phyloP scores from a whole-genome alignment of 1,140 invertebrate species.

The Cyclargus thomasi region DNA sequence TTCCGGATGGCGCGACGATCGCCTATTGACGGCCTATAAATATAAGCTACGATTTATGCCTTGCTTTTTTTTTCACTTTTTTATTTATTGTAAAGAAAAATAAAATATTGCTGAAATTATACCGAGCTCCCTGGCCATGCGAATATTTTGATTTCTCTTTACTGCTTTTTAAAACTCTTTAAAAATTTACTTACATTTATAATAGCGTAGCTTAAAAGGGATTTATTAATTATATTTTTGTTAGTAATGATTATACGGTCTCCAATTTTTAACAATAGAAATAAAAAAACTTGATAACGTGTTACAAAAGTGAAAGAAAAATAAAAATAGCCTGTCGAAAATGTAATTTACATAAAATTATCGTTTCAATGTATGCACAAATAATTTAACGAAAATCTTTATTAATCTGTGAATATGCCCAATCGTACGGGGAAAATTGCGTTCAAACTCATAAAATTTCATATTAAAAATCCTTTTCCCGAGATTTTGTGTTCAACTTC shows the following conservation, averaged over 20 bases:
- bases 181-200: too few relatives aligned
- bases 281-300: background rate
- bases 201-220: too few relatives aligned
- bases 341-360: slow-evolving; percentile 1
- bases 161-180: too few relatives aligned
- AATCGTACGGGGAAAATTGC: background rate
- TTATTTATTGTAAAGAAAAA: background rate
- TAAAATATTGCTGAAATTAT: background rate
- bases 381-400: background rate
- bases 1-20: slow-evolving; percentile 31
- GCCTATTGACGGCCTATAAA: slow-evolving; percentile 15
- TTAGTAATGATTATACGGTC: too few relatives aligned
- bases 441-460: slow-evolving; percentile 8
- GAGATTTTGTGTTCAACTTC: slow-evolving; percentile 9
- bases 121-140: background rate
- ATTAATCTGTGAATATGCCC: background rate
- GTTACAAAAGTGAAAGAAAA: background rate
- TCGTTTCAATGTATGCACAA: background rate
- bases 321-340: background rate
- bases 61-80: background rate
- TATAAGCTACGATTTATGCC: slow-evolving; percentile 15
- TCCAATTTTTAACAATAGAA: too few relatives aligned
- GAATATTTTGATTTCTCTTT: background rate
- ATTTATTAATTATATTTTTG: too few relatives aligned
- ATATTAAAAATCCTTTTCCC: slow-evolving; percentile 9